Evolutionary conservation across 2,113 vertebrate genomes (phyloP), one percentile per base, ranked within the genome.

Genomic region (Canis aureus): DNA sequence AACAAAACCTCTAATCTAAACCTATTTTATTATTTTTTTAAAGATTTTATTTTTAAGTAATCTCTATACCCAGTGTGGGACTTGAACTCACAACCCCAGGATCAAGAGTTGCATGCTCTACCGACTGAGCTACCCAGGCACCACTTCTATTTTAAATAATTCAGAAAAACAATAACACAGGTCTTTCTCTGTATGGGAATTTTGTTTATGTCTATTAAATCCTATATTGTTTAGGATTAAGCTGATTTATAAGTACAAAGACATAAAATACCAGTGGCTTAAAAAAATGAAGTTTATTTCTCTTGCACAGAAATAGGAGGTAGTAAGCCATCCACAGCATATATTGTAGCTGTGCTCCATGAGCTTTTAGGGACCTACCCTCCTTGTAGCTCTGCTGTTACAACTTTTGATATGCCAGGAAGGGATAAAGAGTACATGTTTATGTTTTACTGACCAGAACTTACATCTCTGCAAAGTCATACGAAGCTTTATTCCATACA

Each of bases 231-330:
- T 95, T 74, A 73, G 27, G 12, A 19, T 78, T 88, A 60, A 79
- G 13, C 84, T 95, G 82, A 19, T 89, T 90, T 94, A 51, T 55
- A 83, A 94, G 32, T 95, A 95, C 59, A 84, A 82, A 96, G 92
- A 62, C 73, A 84, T 49, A 32, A 62, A 89, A 81, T 91, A 82
- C 19, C 5, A 51, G 6, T 74, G 76, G 43, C 49, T 91, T 97
- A 82, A 89, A 95, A 89, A 94, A 92, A 22, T 35, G 17, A 85
- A 62, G 5, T 80, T 73, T 86, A 11, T 66, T 94, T 96, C 90
- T 87, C 25, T 74, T 69, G 6, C 13, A 11, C 8, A 92, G 62
- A 95, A 85, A 67, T 55, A 27, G 11, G 51, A 81, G 67, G 25
- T 64, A 22, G 49, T 57, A 35, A 87, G 51, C 32, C 15, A 38